These are phyloP conservation scores for Perdita meconis DNA, from an alignment of 2,888 invertebrate genomes.

Conservation along the genomic window DNA sequence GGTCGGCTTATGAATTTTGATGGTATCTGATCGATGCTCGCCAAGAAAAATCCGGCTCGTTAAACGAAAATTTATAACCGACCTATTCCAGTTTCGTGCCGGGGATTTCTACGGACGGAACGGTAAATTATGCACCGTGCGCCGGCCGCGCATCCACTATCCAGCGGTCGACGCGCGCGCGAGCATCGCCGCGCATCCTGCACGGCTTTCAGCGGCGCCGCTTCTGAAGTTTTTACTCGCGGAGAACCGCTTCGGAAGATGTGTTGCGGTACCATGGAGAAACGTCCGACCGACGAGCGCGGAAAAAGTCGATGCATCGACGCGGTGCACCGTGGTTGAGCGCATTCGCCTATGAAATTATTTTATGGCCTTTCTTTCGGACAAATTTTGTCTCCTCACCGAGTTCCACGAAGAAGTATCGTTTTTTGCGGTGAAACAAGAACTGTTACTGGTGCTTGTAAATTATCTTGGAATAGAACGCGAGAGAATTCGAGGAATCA, in stretches of 20 bases:
- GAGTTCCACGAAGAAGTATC: background rate
- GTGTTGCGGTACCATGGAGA: slow-evolving; percentile 48
- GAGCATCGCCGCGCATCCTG: slow-evolving; percentile 26
- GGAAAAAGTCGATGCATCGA: slow-evolving; percentile 23
- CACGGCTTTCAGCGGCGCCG: slow-evolving; percentile 44
- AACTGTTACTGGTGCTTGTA: no score
- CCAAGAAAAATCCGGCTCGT: slow-evolving; percentile 43
- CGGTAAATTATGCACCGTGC: slow-evolving; percentile 64
- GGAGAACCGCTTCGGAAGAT: slow-evolving; percentile 44
- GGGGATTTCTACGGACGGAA: slow-evolving; percentile 57
- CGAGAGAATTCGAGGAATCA: no score
- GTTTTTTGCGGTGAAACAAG: no score
- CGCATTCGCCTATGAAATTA: slow-evolving; percentile 47
- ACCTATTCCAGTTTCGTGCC: slow-evolving; percentile 62
- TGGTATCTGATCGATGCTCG: slow-evolving; percentile 58
- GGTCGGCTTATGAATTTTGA: slow-evolving; percentile 47
- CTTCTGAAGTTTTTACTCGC: slow-evolving; percentile 36
- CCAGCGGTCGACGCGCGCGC: slow-evolving; percentile 37
- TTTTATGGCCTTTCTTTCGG: slow-evolving; percentile 1
- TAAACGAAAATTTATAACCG: slow-evolving; percentile 59
- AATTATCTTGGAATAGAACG: no score
- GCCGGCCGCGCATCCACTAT: slow-evolving; percentile 55
- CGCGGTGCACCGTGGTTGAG: slow-evolving; percentile 8
- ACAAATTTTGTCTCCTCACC: background rate
- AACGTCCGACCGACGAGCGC: background rate